Conservation (phyloP, 2,113 vertebrate species). For the Sturnira hondurensis region DNA sequence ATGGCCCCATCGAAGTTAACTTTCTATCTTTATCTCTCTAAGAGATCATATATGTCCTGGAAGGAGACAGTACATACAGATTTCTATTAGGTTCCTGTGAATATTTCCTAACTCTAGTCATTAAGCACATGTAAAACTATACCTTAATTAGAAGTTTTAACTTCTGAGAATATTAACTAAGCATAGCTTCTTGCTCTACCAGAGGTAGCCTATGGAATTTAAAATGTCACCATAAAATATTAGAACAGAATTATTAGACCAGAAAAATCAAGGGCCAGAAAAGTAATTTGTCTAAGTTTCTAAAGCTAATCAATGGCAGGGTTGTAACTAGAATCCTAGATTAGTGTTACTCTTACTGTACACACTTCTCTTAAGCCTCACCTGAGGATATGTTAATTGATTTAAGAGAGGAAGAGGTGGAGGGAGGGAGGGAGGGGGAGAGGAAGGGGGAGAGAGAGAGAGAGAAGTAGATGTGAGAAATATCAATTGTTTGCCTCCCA, state of each 20-base stretch:
- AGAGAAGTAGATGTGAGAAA: too few relatives aligned
- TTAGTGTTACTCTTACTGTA: not conserved
- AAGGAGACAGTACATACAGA: not conserved
- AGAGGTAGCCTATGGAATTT: not conserved
- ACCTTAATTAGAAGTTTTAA: not conserved
- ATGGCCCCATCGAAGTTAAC: not conserved
- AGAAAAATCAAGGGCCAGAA: not conserved
- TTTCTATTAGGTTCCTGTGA: not conserved
- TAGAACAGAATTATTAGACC: not conserved
- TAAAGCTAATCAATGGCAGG: not conserved
- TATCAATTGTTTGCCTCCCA: too few relatives aligned
- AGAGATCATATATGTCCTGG: not conserved
- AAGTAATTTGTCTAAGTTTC: not conserved
- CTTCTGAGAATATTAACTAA: not conserved
- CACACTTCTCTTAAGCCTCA: not conserved
- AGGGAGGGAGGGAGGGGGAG: too few relatives aligned
- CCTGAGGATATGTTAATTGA: too few relatives aligned
- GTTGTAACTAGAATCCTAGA: not conserved
- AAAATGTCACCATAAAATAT: not conserved
- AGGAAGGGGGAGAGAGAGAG: too few relatives aligned
- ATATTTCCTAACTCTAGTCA: not conserved
- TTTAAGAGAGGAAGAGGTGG: too few relatives aligned
- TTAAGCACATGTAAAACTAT: not conserved
- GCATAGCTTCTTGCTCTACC: not conserved
- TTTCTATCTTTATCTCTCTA: not conserved